phyloP scores from a whole-genome alignment of 2,113 vertebrate genomes.

The Chloropsis cyanopogon region DNA sequence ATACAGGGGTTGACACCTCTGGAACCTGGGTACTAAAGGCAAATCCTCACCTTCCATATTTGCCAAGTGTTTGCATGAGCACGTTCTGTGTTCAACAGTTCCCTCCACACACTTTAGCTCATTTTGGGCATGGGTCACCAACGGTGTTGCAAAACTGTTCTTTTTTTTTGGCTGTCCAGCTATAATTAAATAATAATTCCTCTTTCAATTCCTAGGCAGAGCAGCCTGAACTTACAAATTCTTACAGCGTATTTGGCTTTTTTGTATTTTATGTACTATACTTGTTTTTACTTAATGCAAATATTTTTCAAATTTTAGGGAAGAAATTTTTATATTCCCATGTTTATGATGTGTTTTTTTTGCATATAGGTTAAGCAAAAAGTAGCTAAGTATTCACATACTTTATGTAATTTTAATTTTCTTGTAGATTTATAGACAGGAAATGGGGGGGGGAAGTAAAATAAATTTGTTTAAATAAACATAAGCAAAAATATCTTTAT shows the following conservation, averaged over 20 bases:
- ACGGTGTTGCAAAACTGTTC: accelerated
- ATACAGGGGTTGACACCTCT: neutral
- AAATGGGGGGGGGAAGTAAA: neutral
- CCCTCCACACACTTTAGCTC: neutral
- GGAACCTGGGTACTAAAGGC: neutral
- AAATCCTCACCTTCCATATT: neutral
- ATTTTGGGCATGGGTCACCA: neutral
- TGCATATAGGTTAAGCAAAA: neutral
- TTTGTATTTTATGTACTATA: neutral
- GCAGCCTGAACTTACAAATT: neutral
- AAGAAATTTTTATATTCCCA: neutral
- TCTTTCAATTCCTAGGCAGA: neutral
- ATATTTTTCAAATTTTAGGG: neutral
- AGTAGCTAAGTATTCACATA: neutral
- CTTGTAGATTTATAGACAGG: neutral
- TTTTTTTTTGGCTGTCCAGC: neutral
- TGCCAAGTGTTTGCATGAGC: neutral
- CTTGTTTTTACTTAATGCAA: neutral
- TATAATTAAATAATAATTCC: neutral
- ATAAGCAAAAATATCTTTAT: neutral
- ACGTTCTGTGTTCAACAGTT: neutral
- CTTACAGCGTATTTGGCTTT: neutral
- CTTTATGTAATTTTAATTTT: neutral
- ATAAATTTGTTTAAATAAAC: neutral
- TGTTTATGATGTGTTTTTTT: neutral